Evolutionary conservation across 2,113 vertebrate genomes (phyloP).

Genomic region (Axis porcinus): DNA sequence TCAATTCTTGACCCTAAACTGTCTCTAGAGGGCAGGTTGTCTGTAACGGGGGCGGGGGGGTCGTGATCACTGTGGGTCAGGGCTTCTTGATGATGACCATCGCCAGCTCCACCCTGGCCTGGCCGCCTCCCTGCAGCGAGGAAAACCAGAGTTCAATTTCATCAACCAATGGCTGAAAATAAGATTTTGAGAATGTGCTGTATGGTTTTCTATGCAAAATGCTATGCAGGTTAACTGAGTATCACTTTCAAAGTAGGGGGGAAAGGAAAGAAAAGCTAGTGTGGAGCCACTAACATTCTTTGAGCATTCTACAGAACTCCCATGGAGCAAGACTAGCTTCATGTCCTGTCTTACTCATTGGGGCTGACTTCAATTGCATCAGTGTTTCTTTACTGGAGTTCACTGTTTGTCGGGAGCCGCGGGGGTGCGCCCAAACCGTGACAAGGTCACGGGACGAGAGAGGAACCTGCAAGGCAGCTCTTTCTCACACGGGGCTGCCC

Average conservation of each 20-base stretch:
- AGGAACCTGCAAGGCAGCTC: too few species aligned
- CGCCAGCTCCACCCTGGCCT: background rate
- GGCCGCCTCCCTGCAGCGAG: background rate
- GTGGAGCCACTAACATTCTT: background rate
- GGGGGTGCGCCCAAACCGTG: fast-evolving
- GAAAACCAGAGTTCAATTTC: background rate
- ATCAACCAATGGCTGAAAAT: background rate
- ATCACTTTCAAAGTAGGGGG: background rate
- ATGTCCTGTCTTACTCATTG: background rate
- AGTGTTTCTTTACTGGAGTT: background rate
- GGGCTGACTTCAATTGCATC: background rate
- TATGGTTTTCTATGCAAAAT: background rate
- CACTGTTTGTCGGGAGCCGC: background rate
- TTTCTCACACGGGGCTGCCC: too few species aligned
- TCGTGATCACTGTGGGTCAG: background rate
- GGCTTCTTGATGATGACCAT: background rate
- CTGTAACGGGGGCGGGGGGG: fast-evolving
- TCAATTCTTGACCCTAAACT: background rate
- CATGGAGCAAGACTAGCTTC: background rate
- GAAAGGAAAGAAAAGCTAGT: background rate
- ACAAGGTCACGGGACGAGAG: too few species aligned
- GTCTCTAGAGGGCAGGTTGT: background rate
- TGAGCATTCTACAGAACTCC: background rate
- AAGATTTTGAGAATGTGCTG: background rate
- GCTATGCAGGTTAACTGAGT: background rate